phyloP scores from a whole-genome alignment of 2,797 vertebrate species.

The Apogon talboti region DNA sequence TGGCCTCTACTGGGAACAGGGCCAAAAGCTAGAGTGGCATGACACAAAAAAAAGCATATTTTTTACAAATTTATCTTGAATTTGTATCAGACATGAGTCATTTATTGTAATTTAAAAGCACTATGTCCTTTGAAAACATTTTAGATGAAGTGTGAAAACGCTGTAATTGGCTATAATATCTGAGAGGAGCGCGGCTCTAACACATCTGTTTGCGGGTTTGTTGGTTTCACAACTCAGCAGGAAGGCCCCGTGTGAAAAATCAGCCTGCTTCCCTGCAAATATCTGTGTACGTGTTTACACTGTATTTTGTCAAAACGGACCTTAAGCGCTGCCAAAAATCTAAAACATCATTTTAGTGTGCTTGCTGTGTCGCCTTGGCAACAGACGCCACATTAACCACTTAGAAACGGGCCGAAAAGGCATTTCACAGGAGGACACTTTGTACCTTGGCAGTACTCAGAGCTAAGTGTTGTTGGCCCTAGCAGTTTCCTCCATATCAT shows the following conservation, averaged over 20 bases:
- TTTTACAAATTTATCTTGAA: conserved; percentile 25
- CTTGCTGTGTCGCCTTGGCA: conserved; percentile 51
- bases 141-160: conserved; percentile 36
- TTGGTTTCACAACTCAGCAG: conserved; percentile 21
- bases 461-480: conserved; percentile 46
- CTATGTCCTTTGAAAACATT: conserved; percentile 39
- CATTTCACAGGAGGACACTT: conserved; percentile 49
- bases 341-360: conserved; percentile 37
- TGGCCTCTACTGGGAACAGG: conserved; percentile 3
- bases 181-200: conserved; percentile 26
- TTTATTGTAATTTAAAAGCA: conserved; percentile 46
- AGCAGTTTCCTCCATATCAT: conserved; percentile 45
- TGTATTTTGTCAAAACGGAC: conserved; percentile 52
- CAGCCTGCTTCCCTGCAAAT: conserved; percentile 17
- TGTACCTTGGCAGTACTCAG: conserved; percentile 49
- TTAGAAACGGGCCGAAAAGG: conserved; percentile 47
- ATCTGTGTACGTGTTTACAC: conserved; percentile 18
- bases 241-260: conserved; percentile 3
- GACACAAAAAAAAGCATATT: conserved; percentile 31
- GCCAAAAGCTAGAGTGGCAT: conserved; percentile 35
- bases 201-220: conserved; percentile 15
- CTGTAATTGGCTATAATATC: conserved; percentile 30
- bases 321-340: conserved; percentile 33
- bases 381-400: conserved; percentile 49
- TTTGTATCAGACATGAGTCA: conserved; percentile 21